Conservation (phyloP, 2,888 invertebrate species). For the Megaustenia siamemsis region DNA sequence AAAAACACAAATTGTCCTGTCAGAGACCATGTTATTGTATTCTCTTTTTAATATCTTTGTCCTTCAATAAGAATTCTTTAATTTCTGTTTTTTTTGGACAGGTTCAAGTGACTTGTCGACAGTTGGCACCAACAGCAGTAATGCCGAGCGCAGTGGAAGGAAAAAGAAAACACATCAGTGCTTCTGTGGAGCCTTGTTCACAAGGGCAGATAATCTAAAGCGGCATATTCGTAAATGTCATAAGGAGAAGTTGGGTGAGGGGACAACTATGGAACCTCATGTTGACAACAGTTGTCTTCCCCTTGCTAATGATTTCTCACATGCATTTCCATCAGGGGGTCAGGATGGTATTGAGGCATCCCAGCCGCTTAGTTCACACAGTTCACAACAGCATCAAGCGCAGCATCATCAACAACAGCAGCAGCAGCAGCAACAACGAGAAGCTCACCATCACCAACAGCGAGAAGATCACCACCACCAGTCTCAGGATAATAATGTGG, state of each 20-base stretch:
- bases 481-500: not conserved
- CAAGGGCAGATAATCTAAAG: slow-evolving; percentile 52
- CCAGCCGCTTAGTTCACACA: not conserved
- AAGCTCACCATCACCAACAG: not conserved
- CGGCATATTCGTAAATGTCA: slow-evolving; percentile 54
- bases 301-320: not conserved
- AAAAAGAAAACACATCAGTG: slow-evolving; percentile 47
- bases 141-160: slow-evolving; percentile 12
- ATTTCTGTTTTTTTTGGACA: not conserved
- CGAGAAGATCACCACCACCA: not conserved
- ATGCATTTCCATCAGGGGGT: slow-evolving; percentile 21
- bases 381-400: slow-evolving; percentile 37
- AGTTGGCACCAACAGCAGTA: not conserved
- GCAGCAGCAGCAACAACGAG: too few relatives aligned
- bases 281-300: slow-evolving; percentile 2
- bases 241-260: slow-evolving; percentile 43
- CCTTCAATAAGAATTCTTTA: not conserved
- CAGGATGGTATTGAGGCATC: slow-evolving; percentile 22
- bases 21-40: too few relatives aligned
- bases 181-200: slow-evolving; percentile 53
- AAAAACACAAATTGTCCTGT: too few relatives aligned
- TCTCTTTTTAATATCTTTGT: too few relatives aligned
- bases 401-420: slow-evolving; percentile 17
- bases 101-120: not conserved
- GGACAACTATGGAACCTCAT: slow-evolving; percentile 14